Conservation (phyloP, 2,797 vertebrate species). For the Acipenser ruthenus region DNA sequence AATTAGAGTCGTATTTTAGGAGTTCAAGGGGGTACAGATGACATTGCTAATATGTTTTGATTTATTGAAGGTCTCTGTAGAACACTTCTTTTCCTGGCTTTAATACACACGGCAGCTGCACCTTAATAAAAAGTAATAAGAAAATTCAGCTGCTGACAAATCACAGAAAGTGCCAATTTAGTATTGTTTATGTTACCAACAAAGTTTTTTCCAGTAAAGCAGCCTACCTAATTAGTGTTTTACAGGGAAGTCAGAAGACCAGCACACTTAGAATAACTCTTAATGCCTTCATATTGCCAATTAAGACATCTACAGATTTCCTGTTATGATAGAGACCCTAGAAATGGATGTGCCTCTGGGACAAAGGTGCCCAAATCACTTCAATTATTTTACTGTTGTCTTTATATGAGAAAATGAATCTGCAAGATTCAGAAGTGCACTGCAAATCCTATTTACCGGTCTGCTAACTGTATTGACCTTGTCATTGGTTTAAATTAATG, state of each 20-base stretch:
- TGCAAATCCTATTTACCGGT: slow-evolving; percentile 1
- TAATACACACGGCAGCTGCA: neutral
- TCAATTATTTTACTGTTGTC: neutral
- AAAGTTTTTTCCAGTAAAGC: neutral
- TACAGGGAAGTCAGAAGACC: too few species aligned
- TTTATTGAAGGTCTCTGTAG: slow-evolving; percentile 25
- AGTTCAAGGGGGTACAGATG: slow-evolving; percentile 23
- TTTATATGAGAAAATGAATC: neutral
- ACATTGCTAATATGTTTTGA: slow-evolving; percentile 34
- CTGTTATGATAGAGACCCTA: neutral
- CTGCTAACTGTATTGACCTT: neutral
- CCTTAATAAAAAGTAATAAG: slow-evolving; percentile 19
- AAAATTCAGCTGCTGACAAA: slow-evolving; percentile 15
- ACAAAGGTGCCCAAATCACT: neutral
- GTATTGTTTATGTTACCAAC: slow-evolving; percentile 15
- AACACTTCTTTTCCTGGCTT: slow-evolving; percentile 13
- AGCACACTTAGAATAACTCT: neutral
- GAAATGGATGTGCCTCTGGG: neutral
- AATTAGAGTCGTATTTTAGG: slow-evolving; percentile 38
- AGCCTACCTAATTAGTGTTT: too few species aligned
- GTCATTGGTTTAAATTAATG: neutral
- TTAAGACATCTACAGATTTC: neutral
- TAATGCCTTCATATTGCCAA: neutral
- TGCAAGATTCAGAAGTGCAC: neutral
- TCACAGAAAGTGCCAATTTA: slow-evolving; percentile 13